These are phyloP conservation scores for Telmatochromis brichardi DNA, from an alignment of 2,113 vertebrate species.

Conservation along the genomic window DNA sequence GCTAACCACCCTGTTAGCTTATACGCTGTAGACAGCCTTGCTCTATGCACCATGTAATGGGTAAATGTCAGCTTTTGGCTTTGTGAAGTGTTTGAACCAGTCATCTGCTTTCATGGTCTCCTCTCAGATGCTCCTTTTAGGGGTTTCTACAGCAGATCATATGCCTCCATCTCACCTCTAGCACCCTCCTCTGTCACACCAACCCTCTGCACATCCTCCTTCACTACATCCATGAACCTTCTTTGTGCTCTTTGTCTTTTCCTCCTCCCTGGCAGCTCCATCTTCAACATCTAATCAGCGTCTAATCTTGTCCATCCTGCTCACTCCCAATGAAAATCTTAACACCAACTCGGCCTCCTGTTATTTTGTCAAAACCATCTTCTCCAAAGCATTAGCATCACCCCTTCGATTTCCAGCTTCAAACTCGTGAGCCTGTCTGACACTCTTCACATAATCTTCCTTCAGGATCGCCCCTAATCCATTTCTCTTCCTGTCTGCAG, in stretches of 20 bases:
- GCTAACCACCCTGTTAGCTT: not conserved
- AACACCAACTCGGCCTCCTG: not conserved
- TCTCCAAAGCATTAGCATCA: not conserved
- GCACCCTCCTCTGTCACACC: not conserved
- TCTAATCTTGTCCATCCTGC: not conserved
- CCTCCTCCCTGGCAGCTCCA: not conserved
- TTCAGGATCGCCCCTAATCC: not conserved
- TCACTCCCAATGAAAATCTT: not conserved
- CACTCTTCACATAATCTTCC: not conserved
- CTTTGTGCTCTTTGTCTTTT: not conserved
- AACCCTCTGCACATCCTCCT: rapidly evolving
- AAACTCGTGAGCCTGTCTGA: not conserved
- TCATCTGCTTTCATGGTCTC: not conserved
- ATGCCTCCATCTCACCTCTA: not conserved
- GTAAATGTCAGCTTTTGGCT: not conserved
- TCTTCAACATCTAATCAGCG: not conserved
- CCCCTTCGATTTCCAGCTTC: not conserved
- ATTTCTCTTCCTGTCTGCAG: not conserved
- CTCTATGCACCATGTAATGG: not conserved
- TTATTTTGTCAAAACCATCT: not conserved
- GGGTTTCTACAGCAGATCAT: not conserved
- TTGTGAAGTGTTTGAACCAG: not conserved
- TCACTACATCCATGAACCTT: not conserved
- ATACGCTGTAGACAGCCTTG: rapidly evolving
- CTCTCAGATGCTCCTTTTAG: not conserved